Evolutionary conservation across 2,888 invertebrate species (phyloP).

Genomic region (Lepidocyrtinus sp.): DNA sequence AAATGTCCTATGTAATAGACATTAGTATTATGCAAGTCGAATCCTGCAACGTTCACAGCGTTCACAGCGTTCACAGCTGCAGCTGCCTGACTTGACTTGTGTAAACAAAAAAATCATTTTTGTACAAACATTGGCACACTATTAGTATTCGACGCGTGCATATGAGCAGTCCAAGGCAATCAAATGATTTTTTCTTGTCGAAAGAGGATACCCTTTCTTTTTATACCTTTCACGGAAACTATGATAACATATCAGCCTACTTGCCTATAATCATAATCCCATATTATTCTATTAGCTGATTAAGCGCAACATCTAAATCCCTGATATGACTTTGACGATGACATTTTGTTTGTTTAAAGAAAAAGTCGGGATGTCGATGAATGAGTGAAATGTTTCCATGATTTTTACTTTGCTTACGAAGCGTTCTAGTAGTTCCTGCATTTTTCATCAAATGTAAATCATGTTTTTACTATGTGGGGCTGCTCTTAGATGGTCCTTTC

Average conservation of each 20-base stretch:
- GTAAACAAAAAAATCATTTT: constrained; percentile 18
- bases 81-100: constrained; percentile 18
- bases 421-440: background rate
- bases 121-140: constrained; percentile 15
- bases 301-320: constrained; percentile 11
- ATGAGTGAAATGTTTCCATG: constrained; percentile 2
- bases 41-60: too few species aligned
- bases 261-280: background rate
- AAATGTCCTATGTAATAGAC: too few species aligned
- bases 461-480: too few species aligned
- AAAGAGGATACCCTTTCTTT: background rate
- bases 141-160: background rate
- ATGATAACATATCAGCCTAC: background rate
- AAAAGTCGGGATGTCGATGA: background rate
- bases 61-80: background rate
- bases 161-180: background rate
- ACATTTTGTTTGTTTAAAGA: constrained; percentile 16
- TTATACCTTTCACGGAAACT: background rate
- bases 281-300: constrained; percentile 12
- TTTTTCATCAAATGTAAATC: background rate
- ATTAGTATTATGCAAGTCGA: too few species aligned
- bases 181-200: background rate
- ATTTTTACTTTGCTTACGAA: background rate
- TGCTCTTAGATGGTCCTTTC: too few species aligned
- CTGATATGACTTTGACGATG: constrained; percentile 13